These are phyloP conservation scores for Nemurella pictetii DNA, from an alignment of 2,888 invertebrate genomes.

Conservation along the genomic window DNA sequence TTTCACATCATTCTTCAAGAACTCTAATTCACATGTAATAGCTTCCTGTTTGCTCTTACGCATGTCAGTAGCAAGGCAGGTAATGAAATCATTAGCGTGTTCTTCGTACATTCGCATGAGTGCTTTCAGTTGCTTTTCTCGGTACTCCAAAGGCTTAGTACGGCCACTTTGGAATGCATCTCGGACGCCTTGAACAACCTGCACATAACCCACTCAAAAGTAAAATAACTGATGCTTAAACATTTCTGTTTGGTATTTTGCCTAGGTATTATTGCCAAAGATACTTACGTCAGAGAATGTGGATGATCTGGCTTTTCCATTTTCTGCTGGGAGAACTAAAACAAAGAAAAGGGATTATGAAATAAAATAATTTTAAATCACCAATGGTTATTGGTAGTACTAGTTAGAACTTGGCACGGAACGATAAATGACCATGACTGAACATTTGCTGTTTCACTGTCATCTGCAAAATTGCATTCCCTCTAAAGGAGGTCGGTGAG, in stretches of 20 bases:
- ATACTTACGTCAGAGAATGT: constrained; percentile 16
- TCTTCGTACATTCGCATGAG: constrained; percentile 79
- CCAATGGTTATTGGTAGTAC: no score
- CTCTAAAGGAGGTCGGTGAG: no score
- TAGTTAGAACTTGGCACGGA: no score
- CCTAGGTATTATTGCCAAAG: no score
- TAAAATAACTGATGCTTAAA: no score
- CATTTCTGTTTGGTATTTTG: no score
- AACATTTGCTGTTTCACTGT: no score
- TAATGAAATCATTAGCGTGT: constrained; percentile 70
- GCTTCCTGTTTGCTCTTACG: constrained; percentile 78
- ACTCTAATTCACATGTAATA: constrained; percentile 75
- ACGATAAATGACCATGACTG: no score
- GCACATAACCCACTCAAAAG: no score
- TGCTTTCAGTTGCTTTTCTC: constrained; percentile 76
- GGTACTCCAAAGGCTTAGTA: constrained; percentile 78
- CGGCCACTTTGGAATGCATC: constrained; percentile 77
- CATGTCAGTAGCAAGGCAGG: constrained; percentile 78
- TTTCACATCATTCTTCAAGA: constrained; percentile 74
- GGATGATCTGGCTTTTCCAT: constrained; percentile 1
- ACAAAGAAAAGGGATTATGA: not conserved
- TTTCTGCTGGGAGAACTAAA: not conserved
- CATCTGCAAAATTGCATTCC: no score
- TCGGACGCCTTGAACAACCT: constrained; percentile 72
- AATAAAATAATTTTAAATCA: no score